These are phyloP conservation scores for Nyctalus aviator DNA, from an alignment of 2,797 vertebrate species.

Conservation along the genomic window DNA sequence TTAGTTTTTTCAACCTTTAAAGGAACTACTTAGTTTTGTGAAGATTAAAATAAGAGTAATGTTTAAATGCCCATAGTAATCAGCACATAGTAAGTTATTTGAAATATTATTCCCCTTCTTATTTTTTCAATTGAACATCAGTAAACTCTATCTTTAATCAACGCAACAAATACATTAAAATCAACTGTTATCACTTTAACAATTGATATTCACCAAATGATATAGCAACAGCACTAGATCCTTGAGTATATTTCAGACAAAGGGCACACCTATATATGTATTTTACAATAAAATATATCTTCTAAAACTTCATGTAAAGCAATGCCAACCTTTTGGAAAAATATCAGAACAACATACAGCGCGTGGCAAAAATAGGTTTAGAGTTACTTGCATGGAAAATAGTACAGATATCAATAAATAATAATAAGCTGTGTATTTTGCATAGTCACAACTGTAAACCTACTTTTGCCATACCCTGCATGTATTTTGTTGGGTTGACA, in stretches of 20 bases:
- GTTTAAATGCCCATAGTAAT: not conserved
- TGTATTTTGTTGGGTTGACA: not conserved
- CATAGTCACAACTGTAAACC: too few species aligned
- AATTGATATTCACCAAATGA: not conserved
- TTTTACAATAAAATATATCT: not conserved
- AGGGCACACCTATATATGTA: not conserved
- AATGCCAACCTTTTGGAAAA: not conserved
- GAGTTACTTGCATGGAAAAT: too few species aligned
- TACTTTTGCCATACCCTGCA: not conserved
- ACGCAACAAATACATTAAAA: not conserved
- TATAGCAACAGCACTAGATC: not conserved
- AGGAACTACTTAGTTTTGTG: not conserved
- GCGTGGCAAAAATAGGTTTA: not conserved
- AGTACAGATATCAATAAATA: too few species aligned
- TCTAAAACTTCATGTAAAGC: not conserved
- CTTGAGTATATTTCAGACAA: not conserved
- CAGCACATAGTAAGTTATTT: not conserved
- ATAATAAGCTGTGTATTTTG: too few species aligned
- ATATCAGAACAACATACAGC: not conserved
- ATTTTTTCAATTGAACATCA: not conserved
- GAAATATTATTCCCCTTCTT: not conserved
- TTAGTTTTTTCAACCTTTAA: not conserved
- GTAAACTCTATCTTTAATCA: not conserved
- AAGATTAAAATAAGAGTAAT: not conserved
- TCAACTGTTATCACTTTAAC: not conserved